These are phyloP conservation scores for Ephydatia muelleri DNA, from an alignment of 37 sponge, comb jelly and placozoan species.

Conservation along the genomic window DNA sequence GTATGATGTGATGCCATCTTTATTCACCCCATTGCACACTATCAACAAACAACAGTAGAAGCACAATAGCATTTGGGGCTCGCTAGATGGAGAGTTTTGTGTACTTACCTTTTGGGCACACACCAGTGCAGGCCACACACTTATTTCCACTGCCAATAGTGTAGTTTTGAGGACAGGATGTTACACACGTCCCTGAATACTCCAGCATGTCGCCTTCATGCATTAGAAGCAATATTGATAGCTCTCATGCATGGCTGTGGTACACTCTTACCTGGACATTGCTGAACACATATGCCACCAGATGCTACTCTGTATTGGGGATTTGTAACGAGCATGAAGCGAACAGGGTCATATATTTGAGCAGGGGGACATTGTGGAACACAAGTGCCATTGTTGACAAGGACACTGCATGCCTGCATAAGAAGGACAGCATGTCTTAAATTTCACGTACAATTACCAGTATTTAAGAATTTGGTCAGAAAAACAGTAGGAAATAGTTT, in stretches of 20 bases:
- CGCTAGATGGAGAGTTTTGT: not conserved
- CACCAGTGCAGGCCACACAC: constrained; percentile 32
- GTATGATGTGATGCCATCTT: not conserved
- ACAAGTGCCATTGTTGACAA: constrained; percentile 72
- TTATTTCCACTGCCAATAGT: not conserved
- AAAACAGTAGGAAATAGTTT: too few relatives aligned
- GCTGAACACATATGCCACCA: constrained; percentile 41
- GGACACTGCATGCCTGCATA: constrained; percentile 53
- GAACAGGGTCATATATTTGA: constrained; percentile 22
- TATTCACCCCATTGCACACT: constrained; percentile 34
- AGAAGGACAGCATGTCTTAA: not conserved
- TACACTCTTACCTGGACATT: constrained; percentile 61
- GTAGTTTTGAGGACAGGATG: constrained; percentile 24
- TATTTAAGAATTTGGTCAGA: not conserved
- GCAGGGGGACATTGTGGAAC: constrained; percentile 40
- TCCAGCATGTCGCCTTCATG: too few relatives aligned
- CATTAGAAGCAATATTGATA: too few relatives aligned
- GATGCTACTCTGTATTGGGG: constrained; percentile 38
- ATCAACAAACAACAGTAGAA: not conserved
- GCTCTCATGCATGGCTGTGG: not conserved
- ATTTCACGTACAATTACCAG: too few relatives aligned
- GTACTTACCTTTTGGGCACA: constrained; percentile 33
- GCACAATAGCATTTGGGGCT: not conserved
- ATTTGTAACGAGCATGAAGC: constrained; percentile 31
- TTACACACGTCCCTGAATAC: constrained; percentile 36